Conservation (phyloP, 2,113 vertebrate species). For the Nannospalax galili region DNA sequence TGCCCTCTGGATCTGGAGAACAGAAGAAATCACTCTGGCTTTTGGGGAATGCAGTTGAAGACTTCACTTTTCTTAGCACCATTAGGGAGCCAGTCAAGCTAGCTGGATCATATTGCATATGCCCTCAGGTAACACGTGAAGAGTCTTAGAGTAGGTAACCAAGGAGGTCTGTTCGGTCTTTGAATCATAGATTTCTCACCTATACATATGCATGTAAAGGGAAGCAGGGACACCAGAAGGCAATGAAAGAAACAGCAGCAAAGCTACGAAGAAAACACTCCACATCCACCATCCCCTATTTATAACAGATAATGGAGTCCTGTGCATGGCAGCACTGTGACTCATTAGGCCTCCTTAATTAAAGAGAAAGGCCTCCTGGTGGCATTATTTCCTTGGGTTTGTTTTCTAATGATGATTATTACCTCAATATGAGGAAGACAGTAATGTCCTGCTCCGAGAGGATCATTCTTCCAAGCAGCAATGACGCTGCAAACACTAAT, state of each 20-base stretch:
- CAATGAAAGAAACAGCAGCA: neutral
- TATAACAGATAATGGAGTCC: neutral
- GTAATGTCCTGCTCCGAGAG: neutral
- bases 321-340: neutral
- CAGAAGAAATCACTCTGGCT: neutral
- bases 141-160: neutral
- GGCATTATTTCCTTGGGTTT: slow-evolving; percentile 54
- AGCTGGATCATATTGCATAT: neutral
- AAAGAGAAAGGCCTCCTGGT: slow-evolving; percentile 53
- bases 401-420: neutral
- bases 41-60: neutral
- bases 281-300: neutral
- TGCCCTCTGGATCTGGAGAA: neutral
- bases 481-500: neutral
- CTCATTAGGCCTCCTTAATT: slow-evolving; percentile 50
- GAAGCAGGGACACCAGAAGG: neutral
- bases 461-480: neutral
- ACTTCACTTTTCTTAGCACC: neutral
- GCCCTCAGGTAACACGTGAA: neutral
- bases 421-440: neutral
- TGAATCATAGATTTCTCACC: neutral
- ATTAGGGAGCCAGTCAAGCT: neutral
- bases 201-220: neutral
- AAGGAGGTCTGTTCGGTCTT: neutral
- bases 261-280: neutral